These are phyloP conservation scores for Halcyon malimbica DNA, from an alignment of 2,113 vertebrate genomes.

Conservation along the genomic window DNA sequence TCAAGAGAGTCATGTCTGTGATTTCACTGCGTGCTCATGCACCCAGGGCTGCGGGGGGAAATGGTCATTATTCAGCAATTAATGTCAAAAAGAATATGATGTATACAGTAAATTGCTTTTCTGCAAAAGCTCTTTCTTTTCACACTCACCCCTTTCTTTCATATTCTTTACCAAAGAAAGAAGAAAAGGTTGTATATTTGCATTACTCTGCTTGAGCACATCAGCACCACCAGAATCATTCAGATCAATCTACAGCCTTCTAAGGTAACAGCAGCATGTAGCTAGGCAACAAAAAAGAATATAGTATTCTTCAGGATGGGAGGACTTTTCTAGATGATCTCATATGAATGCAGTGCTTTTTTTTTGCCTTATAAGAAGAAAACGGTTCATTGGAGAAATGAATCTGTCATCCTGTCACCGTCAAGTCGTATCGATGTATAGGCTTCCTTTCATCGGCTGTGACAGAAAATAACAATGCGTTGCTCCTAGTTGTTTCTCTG, in stretches of 20 bases:
- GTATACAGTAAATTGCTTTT: neutral
- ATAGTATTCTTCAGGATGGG: constrained; percentile 51
- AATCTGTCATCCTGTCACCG: neutral
- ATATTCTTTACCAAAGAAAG: neutral
- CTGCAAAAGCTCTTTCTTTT: neutral
- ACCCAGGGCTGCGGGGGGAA: neutral
- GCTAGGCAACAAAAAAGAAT: constrained; percentile 63
- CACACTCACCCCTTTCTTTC: neutral
- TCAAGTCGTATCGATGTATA: neutral
- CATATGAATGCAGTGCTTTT: constrained; percentile 19
- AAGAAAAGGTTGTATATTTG: constrained; percentile 1
- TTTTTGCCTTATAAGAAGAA: constrained; percentile 65
- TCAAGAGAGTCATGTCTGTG: neutral
- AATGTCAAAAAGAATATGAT: neutral
- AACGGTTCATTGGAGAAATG: neutral
- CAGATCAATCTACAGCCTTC: constrained; percentile 53
- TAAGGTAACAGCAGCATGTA: constrained; percentile 64
- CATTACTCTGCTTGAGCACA: constrained; percentile 21
- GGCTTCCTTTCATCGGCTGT: neutral
- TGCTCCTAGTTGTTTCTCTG: neutral
- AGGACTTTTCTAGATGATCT: constrained; percentile 52
- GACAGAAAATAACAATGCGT: neutral
- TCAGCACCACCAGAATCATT: neutral
- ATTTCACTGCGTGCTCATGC: constrained; percentile 7
- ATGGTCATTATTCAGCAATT: neutral